Evolutionary conservation across 2,888 invertebrate genomes (phyloP), one percentile per base, ranked within the genome.

Genomic region (Agonopterix heracliana): DNA sequence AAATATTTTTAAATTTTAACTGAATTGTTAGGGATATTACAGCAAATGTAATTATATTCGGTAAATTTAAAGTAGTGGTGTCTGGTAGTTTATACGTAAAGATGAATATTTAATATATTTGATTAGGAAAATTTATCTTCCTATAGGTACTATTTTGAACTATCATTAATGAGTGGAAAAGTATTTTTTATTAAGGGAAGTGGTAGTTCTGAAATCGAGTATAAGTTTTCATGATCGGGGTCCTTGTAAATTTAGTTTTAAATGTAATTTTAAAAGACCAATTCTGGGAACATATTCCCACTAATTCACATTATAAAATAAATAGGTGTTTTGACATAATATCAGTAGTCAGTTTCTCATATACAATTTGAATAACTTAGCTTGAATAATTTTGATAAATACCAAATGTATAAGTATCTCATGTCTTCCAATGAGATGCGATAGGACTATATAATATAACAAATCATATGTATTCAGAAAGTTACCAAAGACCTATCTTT

Each of bases 361-460:
- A 26, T 26, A 26, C 26, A 26, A 26, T 26, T 26, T 26, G 26
- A 26, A 26, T 26, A 26, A 26, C 26, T 26, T 26, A 26, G 26
- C 26, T 26, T 26, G 26, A 26, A 26, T 26, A 26, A 26, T 26
- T 26, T 26, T 26, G 26, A 26, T 26, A n/a, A n/a, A 26, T 26
- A 26, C 26, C 26, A 52, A 46, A 46, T 40, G 41, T 48, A 17
- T 43, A 51, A 9, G 14, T 64, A 52, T 66, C 55, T 63, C 56
- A 58, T 59, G 66, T 74, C 73, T 74, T 74, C 71, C 73, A 66
- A 54, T 51, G 57, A 63, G 54, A 69, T 64, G 53, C 57, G 57
- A 63, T 63, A 60, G 57, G 61, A 63, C 17, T 13, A 14, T 10
- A 3, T 40, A 40, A 3, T 12, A 41, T 9, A 41, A 10, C 40